A percentile compares a stretch with the other conserved stretches of the same genome.
These are phyloP conservation scores for Neostethus bicornis DNA, from an alignment of 2,797 vertebrate species.

Conservation along the genomic window DNA sequence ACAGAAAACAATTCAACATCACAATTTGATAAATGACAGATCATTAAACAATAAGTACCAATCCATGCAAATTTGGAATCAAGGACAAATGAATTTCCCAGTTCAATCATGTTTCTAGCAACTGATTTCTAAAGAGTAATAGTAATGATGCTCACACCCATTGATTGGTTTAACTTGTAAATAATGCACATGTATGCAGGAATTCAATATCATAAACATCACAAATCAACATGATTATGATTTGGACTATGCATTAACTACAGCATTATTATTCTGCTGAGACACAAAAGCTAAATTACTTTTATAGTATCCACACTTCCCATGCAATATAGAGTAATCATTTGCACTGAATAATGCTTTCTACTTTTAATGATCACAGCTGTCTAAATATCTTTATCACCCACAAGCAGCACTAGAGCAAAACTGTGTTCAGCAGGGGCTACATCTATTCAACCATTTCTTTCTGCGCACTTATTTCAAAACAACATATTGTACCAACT, in stretches of 20 bases:
- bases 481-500: slow-evolving; percentile 1
- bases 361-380: slow-evolving; percentile 8
- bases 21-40: neutral
- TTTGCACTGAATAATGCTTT: neutral
- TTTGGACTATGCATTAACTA: neutral
- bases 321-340: neutral
- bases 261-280: neutral
- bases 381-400: slow-evolving; percentile 3
- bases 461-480: slow-evolving; percentile 3
- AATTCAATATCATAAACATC: neutral
- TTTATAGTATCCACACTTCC: neutral
- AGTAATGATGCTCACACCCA: too few species aligned
- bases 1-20: slow-evolving; percentile 6
- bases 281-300: neutral
- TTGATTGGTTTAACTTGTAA: too few species aligned
- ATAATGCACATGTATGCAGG: neutral
- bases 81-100: neutral
- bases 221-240: neutral
- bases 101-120: too few species aligned
- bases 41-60: neutral
- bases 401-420: neutral
- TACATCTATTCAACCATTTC: slow-evolving; percentile 7
- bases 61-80: neutral
- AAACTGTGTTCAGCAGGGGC: neutral
- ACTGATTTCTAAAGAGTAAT: too few species aligned